Conservation (phyloP, 2,888 invertebrate species). For the Brenthis hecate region DNA sequence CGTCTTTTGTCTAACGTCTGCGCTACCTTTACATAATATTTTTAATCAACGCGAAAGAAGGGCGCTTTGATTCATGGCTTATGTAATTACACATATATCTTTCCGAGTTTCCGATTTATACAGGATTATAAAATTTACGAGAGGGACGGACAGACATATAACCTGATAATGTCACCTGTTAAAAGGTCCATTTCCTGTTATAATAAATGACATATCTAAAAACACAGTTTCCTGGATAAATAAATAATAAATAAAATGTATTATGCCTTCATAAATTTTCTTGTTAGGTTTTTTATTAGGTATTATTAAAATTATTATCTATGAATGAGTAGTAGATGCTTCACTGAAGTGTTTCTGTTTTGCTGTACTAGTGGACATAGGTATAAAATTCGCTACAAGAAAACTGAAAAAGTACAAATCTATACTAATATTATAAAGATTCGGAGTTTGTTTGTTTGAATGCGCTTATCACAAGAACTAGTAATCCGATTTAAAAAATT, state of each 20-base stretch:
- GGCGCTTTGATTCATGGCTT: conserved; percentile 35
- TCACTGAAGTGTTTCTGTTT: too few species aligned
- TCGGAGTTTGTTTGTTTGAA: too few species aligned
- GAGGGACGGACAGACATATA: conserved; percentile 24
- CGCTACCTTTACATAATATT: conserved; percentile 33
- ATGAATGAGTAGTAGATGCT: too few species aligned
- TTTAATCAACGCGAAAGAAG: conserved; percentile 34
- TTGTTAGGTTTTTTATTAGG: too few species aligned
- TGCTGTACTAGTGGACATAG: too few species aligned
- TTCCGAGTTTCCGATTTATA: conserved; percentile 28
- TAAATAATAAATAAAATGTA: background rate
- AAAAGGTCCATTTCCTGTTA: conserved; percentile 10
- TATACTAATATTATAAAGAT: too few species aligned
- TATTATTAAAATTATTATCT: too few species aligned
- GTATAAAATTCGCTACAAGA: too few species aligned
- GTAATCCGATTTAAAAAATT: too few species aligned
- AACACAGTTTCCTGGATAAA: background rate
- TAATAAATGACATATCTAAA: background rate
- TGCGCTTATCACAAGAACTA: too few species aligned
- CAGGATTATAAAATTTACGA: conserved; percentile 23
- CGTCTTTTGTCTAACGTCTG: conserved; percentile 3
- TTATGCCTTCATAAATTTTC: background rate
- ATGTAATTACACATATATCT: conserved; percentile 38
- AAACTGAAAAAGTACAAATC: too few species aligned
- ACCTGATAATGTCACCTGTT: conserved; percentile 17